Evolutionary conservation across 2,113 vertebrate species (phyloP).

Genomic region (Chloroceryle aenea): DNA sequence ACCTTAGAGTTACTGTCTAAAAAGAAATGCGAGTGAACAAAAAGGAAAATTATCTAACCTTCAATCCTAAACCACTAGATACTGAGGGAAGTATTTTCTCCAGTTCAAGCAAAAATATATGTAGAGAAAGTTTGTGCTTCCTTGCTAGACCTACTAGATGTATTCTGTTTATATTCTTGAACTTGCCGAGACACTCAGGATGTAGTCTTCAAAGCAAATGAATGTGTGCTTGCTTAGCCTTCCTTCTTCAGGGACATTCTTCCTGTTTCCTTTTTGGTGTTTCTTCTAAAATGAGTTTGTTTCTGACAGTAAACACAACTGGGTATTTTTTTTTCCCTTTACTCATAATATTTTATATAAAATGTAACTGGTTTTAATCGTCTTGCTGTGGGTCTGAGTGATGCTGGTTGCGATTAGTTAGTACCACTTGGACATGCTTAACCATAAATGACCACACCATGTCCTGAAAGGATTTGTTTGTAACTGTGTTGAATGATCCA

Average conservation of each 20-base stretch:
- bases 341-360: neutral
- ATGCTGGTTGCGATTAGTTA: neutral
- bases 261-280: conserved; percentile 38
- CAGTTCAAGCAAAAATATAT: neutral
- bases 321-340: neutral
- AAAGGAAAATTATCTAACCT: conserved; percentile 57
- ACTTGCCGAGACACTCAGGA: neutral
- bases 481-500: neutral
- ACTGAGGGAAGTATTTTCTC: neutral
- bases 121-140: neutral
- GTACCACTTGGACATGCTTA: neutral
- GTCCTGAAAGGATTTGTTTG: neutral
- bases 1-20: neutral
- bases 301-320: neutral
- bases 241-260: neutral
- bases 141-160: neutral
- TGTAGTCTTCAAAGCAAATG: conserved; percentile 16
- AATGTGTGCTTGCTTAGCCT: neutral
- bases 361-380: neutral
- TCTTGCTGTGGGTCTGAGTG: neutral
- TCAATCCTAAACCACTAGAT: conserved; percentile 13
- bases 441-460: neutral
- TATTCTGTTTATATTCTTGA: neutral
- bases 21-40: neutral
- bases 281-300: conserved; percentile 37